phyloP scores from a whole-genome alignment of 2,113 vertebrate genomes.

The Oryzias curvinotus region DNA sequence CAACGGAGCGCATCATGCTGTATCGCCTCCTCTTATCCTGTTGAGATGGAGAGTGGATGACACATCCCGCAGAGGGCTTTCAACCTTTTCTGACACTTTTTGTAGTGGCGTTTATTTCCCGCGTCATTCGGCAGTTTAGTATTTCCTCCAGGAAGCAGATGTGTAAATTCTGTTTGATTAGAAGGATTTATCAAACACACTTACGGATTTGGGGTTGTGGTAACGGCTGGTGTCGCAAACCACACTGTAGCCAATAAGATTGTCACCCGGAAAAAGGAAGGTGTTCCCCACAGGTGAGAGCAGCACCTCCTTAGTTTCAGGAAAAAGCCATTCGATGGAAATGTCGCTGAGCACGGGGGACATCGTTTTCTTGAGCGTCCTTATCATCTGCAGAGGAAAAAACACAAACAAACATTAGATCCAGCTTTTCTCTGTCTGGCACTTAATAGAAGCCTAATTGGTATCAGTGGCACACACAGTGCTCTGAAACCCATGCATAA shows the following conservation, averaged over 20 bases:
- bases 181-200: neutral
- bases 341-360: conserved; percentile 88
- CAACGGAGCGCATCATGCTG: conserved; percentile 87
- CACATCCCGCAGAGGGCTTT: conserved; percentile 12
- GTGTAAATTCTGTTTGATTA: conserved; percentile 8
- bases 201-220: conserved; percentile 83
- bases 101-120: neutral
- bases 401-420: conserved; percentile 15
- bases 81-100: neutral
- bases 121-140: neutral
- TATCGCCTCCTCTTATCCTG: conserved; percentile 88
- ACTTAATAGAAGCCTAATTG: conserved; percentile 39
- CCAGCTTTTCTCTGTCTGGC: conserved; percentile 1
- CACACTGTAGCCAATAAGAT: conserved; percentile 85
- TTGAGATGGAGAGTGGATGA: conserved; percentile 23
- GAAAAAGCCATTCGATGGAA: conserved; percentile 92
- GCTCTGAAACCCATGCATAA: conserved; percentile 47
- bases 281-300: conserved; percentile 85
- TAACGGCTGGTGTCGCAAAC: conserved; percentile 86
- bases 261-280: conserved; percentile 92
- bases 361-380: conserved; percentile 91
- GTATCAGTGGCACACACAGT: conserved; percentile 13
- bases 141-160: neutral
- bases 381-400: conserved; percentile 84
- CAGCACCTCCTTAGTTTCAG: conserved; percentile 88